Base-by-base conservation (phyloP, 2,888 invertebrate genomes). In the Phorcus lineatus region DNA sequence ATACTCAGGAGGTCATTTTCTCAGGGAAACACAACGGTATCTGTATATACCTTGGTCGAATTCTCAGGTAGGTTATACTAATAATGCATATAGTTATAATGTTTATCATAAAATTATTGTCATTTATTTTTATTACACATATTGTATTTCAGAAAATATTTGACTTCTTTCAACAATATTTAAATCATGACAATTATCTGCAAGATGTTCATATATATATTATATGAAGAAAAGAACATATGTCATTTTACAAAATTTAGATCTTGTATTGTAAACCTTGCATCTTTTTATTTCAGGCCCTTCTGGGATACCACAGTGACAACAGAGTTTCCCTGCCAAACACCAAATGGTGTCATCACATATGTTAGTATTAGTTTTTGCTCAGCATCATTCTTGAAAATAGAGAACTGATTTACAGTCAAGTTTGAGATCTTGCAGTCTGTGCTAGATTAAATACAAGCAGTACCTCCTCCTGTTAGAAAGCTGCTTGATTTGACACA, bases 1-100 rank as follows among this genome's bases (percentile, higher is more conserved):
- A 86, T 28, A 80, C 85, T 13, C 89, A 88, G 55, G 91, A 93
- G 67, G 87, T 92, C 28, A 86, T 90, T 7, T 94, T 93, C 92
- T 97, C 97, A 0, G 95, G 97, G 0, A 97, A 97, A 92, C 99
- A 99, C 92, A 97, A 98, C 91, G 98, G 98, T 0, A 95, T 99
- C 11, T 99, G 98, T 93, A 95, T 98, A 62, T 98, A 97, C 91
- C 95, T 98, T 17, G 96, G 97, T 28, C 95, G 99, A 86, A 96
- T 99, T 87, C 94, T 99, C 22, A 94, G 93, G 93, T 93, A 85
- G 77, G 82, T 47, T 47, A 2, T 36, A 36, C 36, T 36, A n/a
- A n/a, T n/a, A n/a, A n/a, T n/a, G n/a, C n/a, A n/a, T n/a, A n/a
- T n/a, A n/a, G n/a, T n/a, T n/a, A n/a, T n/a, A n/a, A n/a, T n/a